A percentile compares a stretch with the other conserved stretches of the same genome.
Evolutionary conservation across 1,140 invertebrate genomes (phyloP).

Genomic region (Hyphantria cunea): DNA sequence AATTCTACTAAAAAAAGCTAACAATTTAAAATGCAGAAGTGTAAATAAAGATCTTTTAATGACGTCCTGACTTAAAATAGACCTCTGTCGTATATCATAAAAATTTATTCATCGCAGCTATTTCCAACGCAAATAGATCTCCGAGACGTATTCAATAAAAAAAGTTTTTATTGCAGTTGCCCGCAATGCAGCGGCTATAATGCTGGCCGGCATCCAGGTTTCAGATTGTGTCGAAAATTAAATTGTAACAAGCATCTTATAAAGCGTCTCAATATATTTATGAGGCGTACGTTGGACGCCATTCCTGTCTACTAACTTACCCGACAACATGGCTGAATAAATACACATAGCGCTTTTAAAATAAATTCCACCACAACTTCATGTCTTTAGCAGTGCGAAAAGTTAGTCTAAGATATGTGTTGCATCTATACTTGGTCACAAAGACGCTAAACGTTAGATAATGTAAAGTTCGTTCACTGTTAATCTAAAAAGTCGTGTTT

Average conservation of each 20-base stretch:
- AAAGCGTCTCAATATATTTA: slow-evolving; percentile 39
- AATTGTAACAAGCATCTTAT: slow-evolving; percentile 53
- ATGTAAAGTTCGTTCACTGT: too few relatives aligned
- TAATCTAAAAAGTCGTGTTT: too few relatives aligned
- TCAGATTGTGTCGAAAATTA: slow-evolving; percentile 74
- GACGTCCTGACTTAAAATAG: not conserved
- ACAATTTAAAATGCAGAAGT: slow-evolving; percentile 20
- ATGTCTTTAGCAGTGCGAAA: too few relatives aligned
- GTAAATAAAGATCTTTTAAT: slow-evolving; percentile 27
- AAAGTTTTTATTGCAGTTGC: slow-evolving; percentile 37
- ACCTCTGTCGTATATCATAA: not conserved
- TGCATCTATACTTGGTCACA: too few relatives aligned
- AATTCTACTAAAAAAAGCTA: slow-evolving; percentile 14
- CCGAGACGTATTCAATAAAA: slow-evolving; percentile 36
- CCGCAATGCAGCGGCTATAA: slow-evolving; percentile 65
- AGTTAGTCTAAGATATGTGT: too few relatives aligned
- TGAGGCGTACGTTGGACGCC: slow-evolving; percentile 9
- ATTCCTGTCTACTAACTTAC: slow-evolving; percentile 1
- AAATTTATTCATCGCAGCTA: too few relatives aligned
- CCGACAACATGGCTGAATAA: not conserved
- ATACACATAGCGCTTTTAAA: not conserved
- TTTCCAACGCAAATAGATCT: slow-evolving; percentile 8
- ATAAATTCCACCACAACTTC: too few relatives aligned
- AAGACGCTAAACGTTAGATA: too few relatives aligned
- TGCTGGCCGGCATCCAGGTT: slow-evolving; percentile 69